A percentile compares a stretch with the other conserved stretches of the same genome.
These are phyloP conservation scores for Phaonia tiefii DNA, from an alignment of 2,888 invertebrate species.

Conservation along the genomic window DNA sequence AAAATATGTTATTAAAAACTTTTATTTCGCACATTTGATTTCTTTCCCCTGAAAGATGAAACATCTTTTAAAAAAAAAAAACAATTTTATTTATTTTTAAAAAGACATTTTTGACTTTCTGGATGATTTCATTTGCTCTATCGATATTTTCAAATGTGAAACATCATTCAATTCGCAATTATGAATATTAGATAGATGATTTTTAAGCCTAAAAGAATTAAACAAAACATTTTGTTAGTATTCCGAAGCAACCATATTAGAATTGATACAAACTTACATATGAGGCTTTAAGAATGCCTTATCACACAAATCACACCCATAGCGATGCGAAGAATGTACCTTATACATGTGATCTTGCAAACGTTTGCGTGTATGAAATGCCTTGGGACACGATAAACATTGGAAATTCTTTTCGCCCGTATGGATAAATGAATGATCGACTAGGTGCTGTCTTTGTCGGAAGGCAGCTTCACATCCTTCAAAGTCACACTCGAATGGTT, in stretches of 20 bases:
- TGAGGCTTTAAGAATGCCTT: conserved; percentile 64
- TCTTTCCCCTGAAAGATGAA: no score
- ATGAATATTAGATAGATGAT: conserved; percentile 59
- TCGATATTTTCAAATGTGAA: conserved; percentile 54
- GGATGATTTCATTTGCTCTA: conserved; percentile 37
- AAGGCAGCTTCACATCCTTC: conserved; percentile 63
- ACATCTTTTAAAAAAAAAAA: no score
- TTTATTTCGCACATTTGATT: no score
- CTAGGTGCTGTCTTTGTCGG: conserved; percentile 65
- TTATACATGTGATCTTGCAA: conserved; percentile 64
- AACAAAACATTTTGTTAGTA: conserved; percentile 3
- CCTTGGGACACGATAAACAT: conserved; percentile 56
- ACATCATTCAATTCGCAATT: conserved; percentile 60
- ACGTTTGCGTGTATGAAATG: conserved; percentile 66
- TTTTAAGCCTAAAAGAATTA: conserved; percentile 55
- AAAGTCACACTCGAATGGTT: conserved; percentile 63
- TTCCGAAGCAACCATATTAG: not conserved
- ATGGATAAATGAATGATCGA: conserved; percentile 64
- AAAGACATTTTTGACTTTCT: conserved; percentile 32
- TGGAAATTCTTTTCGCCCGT: conserved; percentile 60
- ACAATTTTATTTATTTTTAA: no score
- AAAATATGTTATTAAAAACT: no score
- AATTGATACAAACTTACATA: conserved; percentile 51
- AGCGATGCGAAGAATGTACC: conserved; percentile 60
- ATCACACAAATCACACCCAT: conserved; percentile 62